phyloP scores from a whole-genome alignment of 1,140 invertebrate genomes.

The Lordiphosa collinella region DNA sequence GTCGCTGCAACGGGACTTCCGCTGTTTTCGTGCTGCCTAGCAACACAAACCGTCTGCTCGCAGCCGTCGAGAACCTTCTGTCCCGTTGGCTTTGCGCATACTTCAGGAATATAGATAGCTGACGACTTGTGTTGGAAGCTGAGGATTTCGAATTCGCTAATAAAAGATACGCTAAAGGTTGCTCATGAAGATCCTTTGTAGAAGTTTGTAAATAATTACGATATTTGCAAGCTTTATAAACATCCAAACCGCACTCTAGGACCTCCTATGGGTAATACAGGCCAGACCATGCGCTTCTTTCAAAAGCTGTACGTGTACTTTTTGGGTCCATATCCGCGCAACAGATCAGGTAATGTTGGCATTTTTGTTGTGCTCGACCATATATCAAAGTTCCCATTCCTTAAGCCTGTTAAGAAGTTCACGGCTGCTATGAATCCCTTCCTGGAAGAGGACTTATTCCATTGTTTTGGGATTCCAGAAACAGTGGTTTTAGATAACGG shows the following conservation, averaged over 20 bases:
- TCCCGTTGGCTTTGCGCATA: no score
- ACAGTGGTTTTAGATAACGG: no score
- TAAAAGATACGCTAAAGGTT: background rate
- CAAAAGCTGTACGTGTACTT: conserved; percentile 26
- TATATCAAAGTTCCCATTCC: no score
- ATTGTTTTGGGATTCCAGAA: no score
- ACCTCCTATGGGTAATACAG: conserved; percentile 17
- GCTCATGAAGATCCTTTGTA: background rate
- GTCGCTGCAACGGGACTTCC: no score
- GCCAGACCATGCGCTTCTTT: conserved; percentile 3
- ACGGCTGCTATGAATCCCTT: no score
- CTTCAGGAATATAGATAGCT: background rate
- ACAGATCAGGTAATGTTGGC: conserved; percentile 11
- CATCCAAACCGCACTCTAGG: conserved; percentile 6
- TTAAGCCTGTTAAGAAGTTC: no score
- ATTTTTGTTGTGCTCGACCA: conserved; percentile 24
- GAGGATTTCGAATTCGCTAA: background rate
- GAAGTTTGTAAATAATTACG: conserved; percentile 8
- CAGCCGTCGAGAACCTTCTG: no score
- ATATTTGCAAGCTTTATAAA: conserved; percentile 15
- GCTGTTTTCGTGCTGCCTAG: no score
- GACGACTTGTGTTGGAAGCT: conserved; percentile 9
- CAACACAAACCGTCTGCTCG: no score
- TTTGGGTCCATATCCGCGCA: conserved; percentile 23
- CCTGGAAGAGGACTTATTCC: no score